Conservation (phyloP, 2,113 vertebrate species). For the Macrotis lagotis region DNA sequence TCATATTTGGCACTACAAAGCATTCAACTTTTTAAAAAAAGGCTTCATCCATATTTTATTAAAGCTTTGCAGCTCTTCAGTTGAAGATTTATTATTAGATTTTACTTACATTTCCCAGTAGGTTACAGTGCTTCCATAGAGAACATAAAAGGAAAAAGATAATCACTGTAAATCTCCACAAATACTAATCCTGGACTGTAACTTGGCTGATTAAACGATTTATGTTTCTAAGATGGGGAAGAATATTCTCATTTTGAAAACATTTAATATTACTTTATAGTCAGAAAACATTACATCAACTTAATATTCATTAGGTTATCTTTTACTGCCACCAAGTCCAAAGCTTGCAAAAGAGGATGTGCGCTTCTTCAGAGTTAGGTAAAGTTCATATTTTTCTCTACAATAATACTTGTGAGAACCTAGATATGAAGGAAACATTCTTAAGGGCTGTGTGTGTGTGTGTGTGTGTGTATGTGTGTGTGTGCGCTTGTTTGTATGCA, state of each 20-base stretch:
- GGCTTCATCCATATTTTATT: background rate
- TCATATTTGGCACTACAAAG: background rate
- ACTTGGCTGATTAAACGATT: background rate
- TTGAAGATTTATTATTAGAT: slow-evolving; percentile 9
- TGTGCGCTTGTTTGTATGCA: no score
- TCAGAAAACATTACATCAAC: background rate
- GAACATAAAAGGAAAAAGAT: background rate
- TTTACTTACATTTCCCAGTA: slow-evolving; percentile 5
- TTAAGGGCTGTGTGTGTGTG: no score
- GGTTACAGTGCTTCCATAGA: background rate
- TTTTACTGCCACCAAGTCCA: background rate
- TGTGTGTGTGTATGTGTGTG: background rate
- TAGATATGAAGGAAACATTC: background rate
- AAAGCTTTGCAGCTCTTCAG: background rate
- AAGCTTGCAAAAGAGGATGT: background rate
- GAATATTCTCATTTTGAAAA: slow-evolving; percentile 15
- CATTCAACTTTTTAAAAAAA: background rate
- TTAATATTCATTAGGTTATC: background rate
- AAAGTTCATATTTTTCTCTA: background rate
- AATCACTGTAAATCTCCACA: background rate
- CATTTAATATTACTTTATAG: background rate
- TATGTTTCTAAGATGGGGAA: background rate
- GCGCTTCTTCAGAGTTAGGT: background rate
- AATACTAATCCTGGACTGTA: background rate
- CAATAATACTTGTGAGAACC: fast-evolving